phyloP scores from a whole-genome alignment of 2,888 invertebrate species.

The Rhabditoides inermis region DNA sequence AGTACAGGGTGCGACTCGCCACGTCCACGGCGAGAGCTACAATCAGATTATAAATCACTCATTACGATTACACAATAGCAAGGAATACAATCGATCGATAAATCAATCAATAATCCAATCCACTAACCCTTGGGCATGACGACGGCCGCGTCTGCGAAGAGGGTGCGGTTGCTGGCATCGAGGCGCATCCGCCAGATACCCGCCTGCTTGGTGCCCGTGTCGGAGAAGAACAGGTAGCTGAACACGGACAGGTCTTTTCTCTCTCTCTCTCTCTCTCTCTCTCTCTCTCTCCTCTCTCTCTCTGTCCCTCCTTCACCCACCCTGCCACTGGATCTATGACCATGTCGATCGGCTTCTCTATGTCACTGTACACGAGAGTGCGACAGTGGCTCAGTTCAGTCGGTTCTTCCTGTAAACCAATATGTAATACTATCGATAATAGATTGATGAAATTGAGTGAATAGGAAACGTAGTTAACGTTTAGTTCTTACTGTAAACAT shows the following conservation, averaged over 20 bases:
- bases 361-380: conserved; percentile 63
- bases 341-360: conserved; percentile 67
- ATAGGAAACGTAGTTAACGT: too few relatives aligned
- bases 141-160: conserved; percentile 65
- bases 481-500: too few relatives aligned
- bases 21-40: conserved; percentile 61
- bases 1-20: conserved; percentile 58
- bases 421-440: too few relatives aligned
- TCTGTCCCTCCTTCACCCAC: too few relatives aligned
- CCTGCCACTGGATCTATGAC: conserved; percentile 72
- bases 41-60: too few relatives aligned
- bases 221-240: conserved; percentile 70
- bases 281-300: too few relatives aligned
- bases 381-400: conserved; percentile 64
- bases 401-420: conserved; percentile 53
- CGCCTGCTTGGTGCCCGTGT: conserved; percentile 65
- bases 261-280: too few relatives aligned
- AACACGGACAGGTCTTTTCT: too few relatives aligned
- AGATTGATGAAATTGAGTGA: too few relatives aligned
- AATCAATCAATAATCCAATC: too few relatives aligned
- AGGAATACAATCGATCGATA: too few relatives aligned
- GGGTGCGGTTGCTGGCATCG: conserved; percentile 62
- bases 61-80: too few relatives aligned
- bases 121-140: conserved; percentile 71
- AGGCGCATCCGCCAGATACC: conserved; percentile 64